phyloP scores from a whole-genome alignment of 2,113 vertebrate species.

The Tragelaphus scriptus region DNA sequence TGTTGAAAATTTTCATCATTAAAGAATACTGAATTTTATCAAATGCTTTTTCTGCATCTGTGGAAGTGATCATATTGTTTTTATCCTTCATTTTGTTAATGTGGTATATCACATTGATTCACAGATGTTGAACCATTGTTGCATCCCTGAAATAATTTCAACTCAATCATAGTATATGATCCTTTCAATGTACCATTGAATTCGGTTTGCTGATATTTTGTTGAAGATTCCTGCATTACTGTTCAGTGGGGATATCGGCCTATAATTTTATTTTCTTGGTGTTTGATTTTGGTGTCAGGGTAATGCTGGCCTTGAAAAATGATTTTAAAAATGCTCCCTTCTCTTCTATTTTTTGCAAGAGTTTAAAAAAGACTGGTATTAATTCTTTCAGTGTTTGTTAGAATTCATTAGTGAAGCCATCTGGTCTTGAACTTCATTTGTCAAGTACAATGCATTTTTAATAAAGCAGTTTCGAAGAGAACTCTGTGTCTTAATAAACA shows the following conservation, averaged over 20 bases:
- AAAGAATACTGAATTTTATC: background rate
- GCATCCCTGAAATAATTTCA: background rate
- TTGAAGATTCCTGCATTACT: background rate
- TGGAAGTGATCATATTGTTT: background rate
- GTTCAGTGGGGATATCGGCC: too few species aligned
- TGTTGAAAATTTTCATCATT: background rate
- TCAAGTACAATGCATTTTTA: background rate
- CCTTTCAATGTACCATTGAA: background rate
- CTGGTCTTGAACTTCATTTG: background rate
- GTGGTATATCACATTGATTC: background rate
- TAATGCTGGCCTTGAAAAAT: background rate
- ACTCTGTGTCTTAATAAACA: background rate
- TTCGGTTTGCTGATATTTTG: background rate
- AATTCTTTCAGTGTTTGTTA: background rate
- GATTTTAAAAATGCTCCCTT: background rate
- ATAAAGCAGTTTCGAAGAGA: background rate
- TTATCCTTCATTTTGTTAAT: background rate
- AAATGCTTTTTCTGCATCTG: background rate
- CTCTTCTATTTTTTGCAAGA: background rate
- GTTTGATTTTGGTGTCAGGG: background rate
- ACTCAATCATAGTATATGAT: background rate
- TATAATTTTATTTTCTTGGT: background rate
- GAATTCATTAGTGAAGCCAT: background rate
- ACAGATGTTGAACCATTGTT: background rate
- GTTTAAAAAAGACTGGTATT: background rate